Evolutionary conservation across 2,888 invertebrate species (phyloP), one percentile per base, ranked within the genome.

Genomic region (Timema podura): DNA sequence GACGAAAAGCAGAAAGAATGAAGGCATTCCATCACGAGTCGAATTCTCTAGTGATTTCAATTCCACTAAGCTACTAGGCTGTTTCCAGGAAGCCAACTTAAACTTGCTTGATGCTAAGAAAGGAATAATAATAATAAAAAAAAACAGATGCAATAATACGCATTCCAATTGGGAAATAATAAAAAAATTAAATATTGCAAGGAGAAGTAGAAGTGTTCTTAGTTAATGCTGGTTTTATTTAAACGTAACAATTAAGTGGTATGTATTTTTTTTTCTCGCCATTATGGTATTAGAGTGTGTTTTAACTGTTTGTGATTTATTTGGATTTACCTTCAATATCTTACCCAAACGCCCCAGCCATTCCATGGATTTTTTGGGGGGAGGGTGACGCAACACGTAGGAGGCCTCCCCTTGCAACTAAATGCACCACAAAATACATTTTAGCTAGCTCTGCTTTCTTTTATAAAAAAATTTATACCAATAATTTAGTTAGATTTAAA

Each of bases 351-450:
- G 73, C 74, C 73, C 68, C 71, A 73, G 74, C 70, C 74, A 70
- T 72, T 72, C 72, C 74, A 68, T 70, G 73, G 70, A 65, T 72
- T 75, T 75, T 72, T 66, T 73, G 72, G 73, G 73, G 73, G 73
- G 72, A 9, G 44, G 30, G 30, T 30, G 30, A 30, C 44, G 13
- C 61, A 61, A 61, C 61, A 72, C 59, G 70, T 70, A 72, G 70
- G 70, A 70, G 68, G 65, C 69, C 69, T 71, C 74, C 73, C 74
- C 74, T 73, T 73, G 74, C 71, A 71, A 73, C 74, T 75, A 72
- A 74, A 75, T 73, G 72, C 71, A 73, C 74, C 73, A 72, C 74
- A 75, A 74, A 73, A 75, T 70, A 75, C 71, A 74, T 75, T 75
- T 75, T 73, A 74, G 73, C 72, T 68, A 69, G 70, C 70, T 68